Conservation (phyloP, 2,113 vertebrate genomes). For the Scalopus aquaticus region DNA sequence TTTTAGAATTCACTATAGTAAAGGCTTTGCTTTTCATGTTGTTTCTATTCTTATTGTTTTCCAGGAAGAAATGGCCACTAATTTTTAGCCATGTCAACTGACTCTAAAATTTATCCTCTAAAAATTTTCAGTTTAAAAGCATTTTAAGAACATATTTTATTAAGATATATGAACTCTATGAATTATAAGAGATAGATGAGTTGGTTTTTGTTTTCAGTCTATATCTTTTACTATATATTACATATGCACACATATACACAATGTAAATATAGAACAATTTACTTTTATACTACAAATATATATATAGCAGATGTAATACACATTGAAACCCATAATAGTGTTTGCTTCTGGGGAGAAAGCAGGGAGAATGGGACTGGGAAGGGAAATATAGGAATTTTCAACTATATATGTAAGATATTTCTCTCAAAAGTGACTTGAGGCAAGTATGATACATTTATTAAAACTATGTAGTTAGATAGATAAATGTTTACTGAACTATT, state of each 20-base stretch:
- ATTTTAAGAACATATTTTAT: background rate
- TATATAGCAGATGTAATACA: too few species aligned
- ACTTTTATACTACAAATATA: background rate
- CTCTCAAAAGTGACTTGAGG: background rate
- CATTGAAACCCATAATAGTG: background rate
- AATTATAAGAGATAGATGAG: background rate
- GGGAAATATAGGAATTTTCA: background rate
- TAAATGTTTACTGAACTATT: conserved; percentile 17
- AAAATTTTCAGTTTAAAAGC: background rate
- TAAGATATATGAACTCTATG: background rate
- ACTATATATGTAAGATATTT: background rate
- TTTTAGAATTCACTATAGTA: conserved; percentile 42
- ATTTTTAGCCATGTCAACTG: background rate
- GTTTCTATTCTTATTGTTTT: conserved; percentile 31
- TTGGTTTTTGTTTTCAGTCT: background rate
- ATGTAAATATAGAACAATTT: background rate
- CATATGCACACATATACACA: background rate
- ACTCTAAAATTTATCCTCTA: conserved; percentile 5
- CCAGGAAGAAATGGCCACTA: conserved; percentile 22
- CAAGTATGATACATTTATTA: conserved; percentile 12
- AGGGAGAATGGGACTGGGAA: background rate
- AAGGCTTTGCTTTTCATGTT: background rate
- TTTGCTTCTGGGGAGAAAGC: background rate
- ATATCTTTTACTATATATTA: background rate
- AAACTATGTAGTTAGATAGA: background rate